These are phyloP conservation scores for Parazoanthus atlanticus DNA, from an alignment of 92 coral and sea anemone species.

Conservation along the genomic window DNA sequence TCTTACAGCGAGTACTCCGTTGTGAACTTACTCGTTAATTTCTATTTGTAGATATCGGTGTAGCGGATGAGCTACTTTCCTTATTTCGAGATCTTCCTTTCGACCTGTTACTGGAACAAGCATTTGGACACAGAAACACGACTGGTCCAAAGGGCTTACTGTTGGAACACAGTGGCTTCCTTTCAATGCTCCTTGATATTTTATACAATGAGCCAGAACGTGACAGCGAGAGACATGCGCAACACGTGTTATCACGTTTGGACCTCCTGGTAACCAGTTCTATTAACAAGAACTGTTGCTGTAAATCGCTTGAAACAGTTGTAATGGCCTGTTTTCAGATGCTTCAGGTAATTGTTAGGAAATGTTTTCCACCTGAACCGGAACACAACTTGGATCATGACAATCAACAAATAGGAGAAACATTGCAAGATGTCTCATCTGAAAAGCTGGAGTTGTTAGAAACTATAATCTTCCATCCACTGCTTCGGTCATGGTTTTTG, in stretches of 20 bases:
- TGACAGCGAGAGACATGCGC: conserved; percentile 18
- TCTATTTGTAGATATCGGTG: conserved; percentile 18
- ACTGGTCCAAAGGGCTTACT: neutral
- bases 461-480: conserved; percentile 5
- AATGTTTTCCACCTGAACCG: neutral
- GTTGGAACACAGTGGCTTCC: conserved; percentile 16
- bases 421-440: neutral
- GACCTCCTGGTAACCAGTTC: conserved; percentile 11
- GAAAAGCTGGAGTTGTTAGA: conserved; percentile 13
- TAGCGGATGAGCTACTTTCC: conserved; percentile 35
- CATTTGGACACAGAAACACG: conserved; percentile 45
- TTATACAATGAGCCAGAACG: neutral
- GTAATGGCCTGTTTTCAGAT: conserved; percentile 48
- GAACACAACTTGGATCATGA: neutral
- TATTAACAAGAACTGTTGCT: neutral
- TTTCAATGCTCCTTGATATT: conserved; percentile 9
- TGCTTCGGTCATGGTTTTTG: conserved; percentile 29
- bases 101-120: conserved; percentile 61
- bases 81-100: conserved; percentile 65
- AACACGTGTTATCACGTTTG: conserved; percentile 23
- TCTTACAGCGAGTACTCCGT: neutral
- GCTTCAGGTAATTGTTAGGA: conserved; percentile 36
- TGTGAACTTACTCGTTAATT: neutral
- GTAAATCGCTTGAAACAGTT: conserved; percentile 17
- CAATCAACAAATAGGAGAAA: neutral